Percentiles rank a stretch among this genome's conserved stretches.
Evolutionary conservation across 1,140 invertebrate species (phyloP).

Genomic region (Zaprionus vittiger): DNA sequence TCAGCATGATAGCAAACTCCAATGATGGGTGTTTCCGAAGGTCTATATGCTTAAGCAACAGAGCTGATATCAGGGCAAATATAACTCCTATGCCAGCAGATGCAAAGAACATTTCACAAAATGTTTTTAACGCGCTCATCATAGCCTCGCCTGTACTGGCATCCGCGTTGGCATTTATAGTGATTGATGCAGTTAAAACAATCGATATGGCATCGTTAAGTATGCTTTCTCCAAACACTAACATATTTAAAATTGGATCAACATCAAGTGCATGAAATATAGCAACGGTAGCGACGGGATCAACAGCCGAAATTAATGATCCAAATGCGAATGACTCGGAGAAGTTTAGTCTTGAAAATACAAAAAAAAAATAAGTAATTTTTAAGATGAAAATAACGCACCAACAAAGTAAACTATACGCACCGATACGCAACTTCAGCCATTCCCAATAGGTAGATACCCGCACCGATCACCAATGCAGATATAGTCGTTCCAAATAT

Average conservation of each 20-base stretch:
- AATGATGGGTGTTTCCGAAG: slow-evolving; percentile 98
- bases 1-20: slow-evolving; percentile 99
- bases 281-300: slow-evolving; percentile 98
- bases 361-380: background rate
- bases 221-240: slow-evolving; percentile 99
- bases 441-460: slow-evolving; percentile 96
- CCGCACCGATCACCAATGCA: slow-evolving; percentile 95
- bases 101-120: slow-evolving; percentile 99
- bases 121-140: slow-evolving; percentile 94
- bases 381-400: background rate
- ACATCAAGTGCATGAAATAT: slow-evolving; percentile 98
- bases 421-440: slow-evolving; percentile 93
- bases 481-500: slow-evolving; percentile 98
- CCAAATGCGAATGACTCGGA: slow-evolving; percentile 99
- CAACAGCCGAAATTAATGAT: slow-evolving; percentile 97
- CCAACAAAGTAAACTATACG: slow-evolving; percentile 1
- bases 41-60: slow-evolving; percentile 98
- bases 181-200: slow-evolving; percentile 96
- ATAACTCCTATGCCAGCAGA: slow-evolving; percentile 98
- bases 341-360: slow-evolving; percentile 85
- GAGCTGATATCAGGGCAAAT: slow-evolving; percentile 96
- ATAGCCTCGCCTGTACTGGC: slow-evolving; percentile 91
- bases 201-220: slow-evolving; percentile 99
- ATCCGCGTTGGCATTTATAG: slow-evolving; percentile 76
- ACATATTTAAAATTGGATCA: slow-evolving; percentile 98